Base-by-base conservation (phyloP, 2,797 vertebrate genomes). In the Micrastur ruficollis region DNA sequence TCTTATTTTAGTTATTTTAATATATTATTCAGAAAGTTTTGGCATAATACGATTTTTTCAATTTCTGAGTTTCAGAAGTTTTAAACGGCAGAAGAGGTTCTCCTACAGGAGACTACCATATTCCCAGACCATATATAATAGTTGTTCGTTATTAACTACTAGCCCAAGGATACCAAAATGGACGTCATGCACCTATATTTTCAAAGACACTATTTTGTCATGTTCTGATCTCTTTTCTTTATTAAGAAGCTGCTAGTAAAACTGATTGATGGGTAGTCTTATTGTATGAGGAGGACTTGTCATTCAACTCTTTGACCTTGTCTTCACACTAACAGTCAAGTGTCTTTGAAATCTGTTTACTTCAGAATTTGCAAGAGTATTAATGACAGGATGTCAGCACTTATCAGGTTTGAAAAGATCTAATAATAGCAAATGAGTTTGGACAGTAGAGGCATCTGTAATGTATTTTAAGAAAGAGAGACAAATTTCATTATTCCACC, bases 281-380 rank as follows among this genome's bases (percentile, higher is more conserved):
- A 93, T 29, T 84, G 78, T 74, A 81, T 27, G 6, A 50, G 72
- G 93, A 95, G 62, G 46, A 74, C 62, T 32, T 76, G 66, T 81
- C 93, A 89, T 91, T 93, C 96, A 93, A 63, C 70, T 82, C 86
- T 94, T 88, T 96, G 90, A 96, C 96, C 93, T 93, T 94, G 92
- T 86, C 81, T 90, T 89, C 71, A 93, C 76, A 79, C 59, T 80
- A 85, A 86, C 73, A 92, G 72, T 73, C 8, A 5, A 96, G 52
- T 36, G 70, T 32, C 94, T 97, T 93, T 95, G 94, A 96, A 95
- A 96, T 86, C 86, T 94, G 94, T 97, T 97, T 96, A 96, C 90
- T 94, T 93, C 92, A 93, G 79, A 96, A 90, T 94, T 90, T 97
- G 86, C 84, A 90, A 85, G 84, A 95, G 47, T 83, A 95, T 78